phyloP scores from a whole-genome alignment of 2,797 vertebrate genomes.

The Rhabdophis nuchalis region DNA sequence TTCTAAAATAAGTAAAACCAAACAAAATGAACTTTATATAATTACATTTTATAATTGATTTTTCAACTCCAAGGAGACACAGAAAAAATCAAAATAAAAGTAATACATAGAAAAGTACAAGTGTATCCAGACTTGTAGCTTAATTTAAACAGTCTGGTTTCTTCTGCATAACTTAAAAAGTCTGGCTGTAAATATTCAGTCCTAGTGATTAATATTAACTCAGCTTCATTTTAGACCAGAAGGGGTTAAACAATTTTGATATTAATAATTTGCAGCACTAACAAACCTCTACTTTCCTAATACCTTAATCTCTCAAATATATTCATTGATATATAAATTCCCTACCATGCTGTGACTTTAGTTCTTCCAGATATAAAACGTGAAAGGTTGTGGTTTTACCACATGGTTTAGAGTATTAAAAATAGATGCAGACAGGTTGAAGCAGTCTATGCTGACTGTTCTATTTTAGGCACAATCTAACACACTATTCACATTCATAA shows the following conservation, averaged over 20 bases:
- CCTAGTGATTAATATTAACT: slow-evolving; percentile 7
- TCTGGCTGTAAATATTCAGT: not conserved
- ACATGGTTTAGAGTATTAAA: slow-evolving; percentile 57
- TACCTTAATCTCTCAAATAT: not conserved
- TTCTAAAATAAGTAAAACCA: not conserved
- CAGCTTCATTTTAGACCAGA: not conserved
- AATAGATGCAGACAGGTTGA: slow-evolving; percentile 55
- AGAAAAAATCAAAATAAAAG: not conserved
- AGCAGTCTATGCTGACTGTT: slow-evolving; percentile 46
- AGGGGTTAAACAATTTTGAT: not conserved
- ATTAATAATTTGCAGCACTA: not conserved
- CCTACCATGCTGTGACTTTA: slow-evolving; percentile 45
- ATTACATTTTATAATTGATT: not conserved
- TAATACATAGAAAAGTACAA: not conserved
- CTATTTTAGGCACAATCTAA: slow-evolving; percentile 61
- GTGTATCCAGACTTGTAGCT: not conserved
- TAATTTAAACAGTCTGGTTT: not conserved
- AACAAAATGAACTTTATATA: not conserved
- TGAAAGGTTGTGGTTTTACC: slow-evolving; percentile 40
- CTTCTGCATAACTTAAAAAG: not conserved
- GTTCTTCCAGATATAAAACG: slow-evolving; percentile 12
- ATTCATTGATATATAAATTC: slow-evolving; percentile 16
- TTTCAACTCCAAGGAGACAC: not conserved
- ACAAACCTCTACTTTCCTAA: not conserved
- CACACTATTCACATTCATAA: slow-evolving; percentile 44